These are phyloP conservation scores for Myotis myotis DNA, from an alignment of 2,797 vertebrate genomes.

Conservation along the genomic window DNA sequence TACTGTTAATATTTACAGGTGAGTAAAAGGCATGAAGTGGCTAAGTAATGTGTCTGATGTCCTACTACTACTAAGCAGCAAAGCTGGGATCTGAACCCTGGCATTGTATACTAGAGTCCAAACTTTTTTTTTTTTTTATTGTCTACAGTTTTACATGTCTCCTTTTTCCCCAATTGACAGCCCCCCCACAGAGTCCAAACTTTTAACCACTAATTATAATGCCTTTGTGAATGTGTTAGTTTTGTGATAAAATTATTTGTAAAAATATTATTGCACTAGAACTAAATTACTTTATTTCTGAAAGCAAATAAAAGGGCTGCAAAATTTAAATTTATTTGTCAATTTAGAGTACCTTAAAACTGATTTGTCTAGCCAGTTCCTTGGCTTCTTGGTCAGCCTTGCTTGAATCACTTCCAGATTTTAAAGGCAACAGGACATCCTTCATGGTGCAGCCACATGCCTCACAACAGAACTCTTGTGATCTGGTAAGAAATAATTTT, in stretches of 20 bases:
- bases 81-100: background rate
- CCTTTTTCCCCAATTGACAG: too few species aligned
- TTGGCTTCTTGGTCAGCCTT: slow-evolving; percentile 91
- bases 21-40: background rate
- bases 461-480: slow-evolving; percentile 96
- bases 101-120: background rate
- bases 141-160: too few species aligned
- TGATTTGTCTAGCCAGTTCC: slow-evolving; percentile 95
- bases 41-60: background rate
- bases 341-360: slow-evolving; percentile 92
- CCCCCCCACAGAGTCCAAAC: background rate
- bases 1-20: background rate
- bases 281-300: slow-evolving; percentile 32
- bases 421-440: slow-evolving; percentile 89
- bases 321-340: background rate
- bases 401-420: slow-evolving; percentile 89
- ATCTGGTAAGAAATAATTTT: slow-evolving; percentile 84
- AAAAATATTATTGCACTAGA: slow-evolving; percentile 8
- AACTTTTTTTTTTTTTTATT: background rate
- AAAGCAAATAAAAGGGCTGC: slow-evolving; percentile 14
- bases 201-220: slow-evolving; percentile 11
- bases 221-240: background rate
- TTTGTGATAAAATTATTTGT: slow-evolving; percentile 3
- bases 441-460: slow-evolving; percentile 91
- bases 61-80: background rate